Conservation (phyloP, 2,113 vertebrate genomes). For the Odocoileus virginianus region DNA sequence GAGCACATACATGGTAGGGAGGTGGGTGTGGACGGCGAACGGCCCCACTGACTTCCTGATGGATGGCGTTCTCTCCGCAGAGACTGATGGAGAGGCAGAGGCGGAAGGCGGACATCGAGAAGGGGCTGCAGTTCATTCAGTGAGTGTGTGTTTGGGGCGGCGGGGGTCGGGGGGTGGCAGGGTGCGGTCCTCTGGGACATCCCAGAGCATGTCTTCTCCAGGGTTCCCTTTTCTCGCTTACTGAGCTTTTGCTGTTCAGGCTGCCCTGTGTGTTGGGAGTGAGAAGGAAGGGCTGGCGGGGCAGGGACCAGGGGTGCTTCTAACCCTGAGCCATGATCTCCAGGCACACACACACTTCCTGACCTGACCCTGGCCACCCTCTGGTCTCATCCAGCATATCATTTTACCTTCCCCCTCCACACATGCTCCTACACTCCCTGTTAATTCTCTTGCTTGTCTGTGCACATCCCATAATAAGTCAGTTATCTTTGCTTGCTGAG, state of each 20-base stretch:
- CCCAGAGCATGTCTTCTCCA: not conserved
- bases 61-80: conserved; percentile 64
- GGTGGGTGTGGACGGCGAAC: accelerated
- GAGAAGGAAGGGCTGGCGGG: not conserved
- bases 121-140: conserved; percentile 93
- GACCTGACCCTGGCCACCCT: not conserved
- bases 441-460: not conserved
- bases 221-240: not conserved
- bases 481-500: not conserved
- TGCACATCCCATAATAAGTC: not conserved
- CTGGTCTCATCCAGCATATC: not conserved
- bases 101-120: conserved; percentile 90
- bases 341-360: accelerated
- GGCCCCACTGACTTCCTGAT: not conserved
- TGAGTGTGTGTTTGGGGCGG: conserved; percentile 76
- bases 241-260: not conserved
- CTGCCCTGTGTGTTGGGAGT: not conserved
- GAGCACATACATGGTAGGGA: accelerated
- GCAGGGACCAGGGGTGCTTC: not conserved
- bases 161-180: accelerated
- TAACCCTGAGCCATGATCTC: not conserved
- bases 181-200: not conserved
- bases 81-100: conserved; percentile 87
- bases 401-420: not conserved
- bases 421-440: accelerated